phyloP scores from a whole-genome alignment of 2,797 vertebrate genomes.

The Anableps anableps region DNA sequence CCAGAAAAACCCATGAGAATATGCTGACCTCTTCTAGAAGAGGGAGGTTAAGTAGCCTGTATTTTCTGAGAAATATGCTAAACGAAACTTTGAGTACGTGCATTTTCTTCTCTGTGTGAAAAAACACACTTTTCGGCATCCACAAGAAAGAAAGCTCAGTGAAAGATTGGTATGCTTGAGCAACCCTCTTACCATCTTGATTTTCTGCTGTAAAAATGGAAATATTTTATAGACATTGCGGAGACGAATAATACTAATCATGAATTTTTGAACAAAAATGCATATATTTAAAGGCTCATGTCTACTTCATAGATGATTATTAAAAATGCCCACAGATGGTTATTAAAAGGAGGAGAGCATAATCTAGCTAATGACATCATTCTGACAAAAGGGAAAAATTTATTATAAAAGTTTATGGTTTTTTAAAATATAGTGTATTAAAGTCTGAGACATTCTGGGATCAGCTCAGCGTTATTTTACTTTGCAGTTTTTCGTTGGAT shows the following conservation, averaged over 20 bases:
- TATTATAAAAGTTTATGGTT: not conserved
- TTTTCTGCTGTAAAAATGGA: not conserved
- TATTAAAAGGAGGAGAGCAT: not conserved
- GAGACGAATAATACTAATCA: not conserved
- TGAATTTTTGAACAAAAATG: not conserved
- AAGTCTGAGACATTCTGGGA: not conserved
- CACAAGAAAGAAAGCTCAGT: not conserved
- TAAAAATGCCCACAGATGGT: not conserved
- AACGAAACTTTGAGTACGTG: not conserved
- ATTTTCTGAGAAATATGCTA: not conserved
- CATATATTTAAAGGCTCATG: not conserved
- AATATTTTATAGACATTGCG: not conserved
- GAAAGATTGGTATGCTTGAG: not conserved
- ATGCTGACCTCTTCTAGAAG: not conserved
- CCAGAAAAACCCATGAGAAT: not conserved
- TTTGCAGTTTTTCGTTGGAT: not conserved
- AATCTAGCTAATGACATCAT: constrained; percentile 4
- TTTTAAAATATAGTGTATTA: not conserved
- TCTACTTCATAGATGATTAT: not conserved
- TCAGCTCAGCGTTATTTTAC: not conserved
- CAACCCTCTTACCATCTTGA: not conserved
- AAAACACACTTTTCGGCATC: not conserved
- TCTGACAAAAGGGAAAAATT: not conserved
- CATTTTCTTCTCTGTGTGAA: not conserved
- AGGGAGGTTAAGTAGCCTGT: not conserved